A percentile compares a stretch with the other conserved stretches of the same genome.
Conservation (phyloP, 2,888 invertebrate species). For the Torymus tubicola region DNA sequence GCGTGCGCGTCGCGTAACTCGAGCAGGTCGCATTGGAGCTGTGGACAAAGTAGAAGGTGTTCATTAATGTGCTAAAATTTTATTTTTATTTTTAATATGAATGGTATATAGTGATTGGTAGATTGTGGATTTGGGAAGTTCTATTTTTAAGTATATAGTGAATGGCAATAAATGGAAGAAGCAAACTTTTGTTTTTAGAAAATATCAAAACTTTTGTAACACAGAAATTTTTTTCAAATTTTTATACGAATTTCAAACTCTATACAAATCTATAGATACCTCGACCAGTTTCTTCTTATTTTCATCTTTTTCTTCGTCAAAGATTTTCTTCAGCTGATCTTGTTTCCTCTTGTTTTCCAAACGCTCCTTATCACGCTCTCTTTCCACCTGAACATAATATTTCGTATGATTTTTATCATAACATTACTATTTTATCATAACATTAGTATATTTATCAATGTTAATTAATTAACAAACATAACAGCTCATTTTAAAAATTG, state of each 20-base stretch:
- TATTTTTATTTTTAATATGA: no score
- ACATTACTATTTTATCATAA: no score
- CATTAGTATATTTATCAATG: not conserved
- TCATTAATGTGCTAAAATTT: not conserved
- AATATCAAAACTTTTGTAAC: no score
- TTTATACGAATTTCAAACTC: not conserved
- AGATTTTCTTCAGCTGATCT: conserved; percentile 89
- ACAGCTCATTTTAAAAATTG: not conserved
- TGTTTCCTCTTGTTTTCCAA: conserved; percentile 90
- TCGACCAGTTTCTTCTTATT: conserved; percentile 87
- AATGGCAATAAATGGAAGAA: no score
- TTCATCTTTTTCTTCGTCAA: conserved; percentile 93
- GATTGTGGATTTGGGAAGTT: no score
- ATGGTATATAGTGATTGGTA: no score
- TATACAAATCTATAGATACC: conserved; percentile 66
- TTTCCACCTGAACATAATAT: conserved; percentile 82
- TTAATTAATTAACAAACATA: not conserved
- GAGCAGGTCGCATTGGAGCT: conserved; percentile 91
- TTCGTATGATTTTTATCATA: no score
- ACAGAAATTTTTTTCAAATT: no score
- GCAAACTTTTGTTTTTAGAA: no score
- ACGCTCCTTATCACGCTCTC: conserved; percentile 92
- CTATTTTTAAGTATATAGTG: no score
- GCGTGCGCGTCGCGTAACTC: conserved; percentile 95
- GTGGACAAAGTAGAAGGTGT: conserved; percentile 8